Percentiles rank a stretch among this genome's conserved stretches.
phyloP scores from a whole-genome alignment of 2,797 vertebrate genomes.

The Gobionotothen gibberifrons region DNA sequence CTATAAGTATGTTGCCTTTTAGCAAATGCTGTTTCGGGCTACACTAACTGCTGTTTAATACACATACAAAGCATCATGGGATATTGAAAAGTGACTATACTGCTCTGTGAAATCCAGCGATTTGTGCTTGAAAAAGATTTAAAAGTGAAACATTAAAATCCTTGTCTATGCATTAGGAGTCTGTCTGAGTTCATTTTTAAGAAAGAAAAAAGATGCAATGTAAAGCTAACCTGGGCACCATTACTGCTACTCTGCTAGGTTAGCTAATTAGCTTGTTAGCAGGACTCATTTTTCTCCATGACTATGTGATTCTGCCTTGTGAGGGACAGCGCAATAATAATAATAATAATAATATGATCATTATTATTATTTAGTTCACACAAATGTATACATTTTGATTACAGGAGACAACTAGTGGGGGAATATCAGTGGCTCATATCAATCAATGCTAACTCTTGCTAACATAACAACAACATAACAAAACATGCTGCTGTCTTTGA shows the following conservation, averaged over 20 bases:
- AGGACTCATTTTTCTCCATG: not conserved
- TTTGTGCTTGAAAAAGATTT: conserved; percentile 80
- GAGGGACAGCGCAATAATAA: not conserved
- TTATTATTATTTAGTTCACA: not conserved
- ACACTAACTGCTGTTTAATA: conserved; percentile 51
- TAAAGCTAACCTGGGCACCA: no score
- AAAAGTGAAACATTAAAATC: conserved; percentile 83
- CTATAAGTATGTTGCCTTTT: conserved; percentile 67
- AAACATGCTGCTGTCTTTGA: not conserved
- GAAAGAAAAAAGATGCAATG: not conserved
- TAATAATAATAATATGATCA: no score
- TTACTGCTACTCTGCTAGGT: no score
- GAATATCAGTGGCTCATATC: not conserved
- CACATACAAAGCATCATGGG: conserved; percentile 78
- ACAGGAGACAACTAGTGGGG: not conserved
- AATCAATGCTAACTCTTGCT: not conserved
- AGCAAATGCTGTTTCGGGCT: conserved; percentile 69
- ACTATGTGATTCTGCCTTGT: not conserved
- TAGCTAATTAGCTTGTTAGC: not conserved
- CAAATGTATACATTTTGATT: not conserved
- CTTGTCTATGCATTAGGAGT: conserved; percentile 80
- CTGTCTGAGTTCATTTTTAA: conserved; percentile 38
- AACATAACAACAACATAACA: no score
- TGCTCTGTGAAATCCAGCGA: conserved; percentile 75
- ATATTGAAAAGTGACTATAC: conserved; percentile 73